These are phyloP conservation scores for Parauchenoglanis ngamensis DNA, from an alignment of 2,797 vertebrate species.

Conservation along the genomic window DNA sequence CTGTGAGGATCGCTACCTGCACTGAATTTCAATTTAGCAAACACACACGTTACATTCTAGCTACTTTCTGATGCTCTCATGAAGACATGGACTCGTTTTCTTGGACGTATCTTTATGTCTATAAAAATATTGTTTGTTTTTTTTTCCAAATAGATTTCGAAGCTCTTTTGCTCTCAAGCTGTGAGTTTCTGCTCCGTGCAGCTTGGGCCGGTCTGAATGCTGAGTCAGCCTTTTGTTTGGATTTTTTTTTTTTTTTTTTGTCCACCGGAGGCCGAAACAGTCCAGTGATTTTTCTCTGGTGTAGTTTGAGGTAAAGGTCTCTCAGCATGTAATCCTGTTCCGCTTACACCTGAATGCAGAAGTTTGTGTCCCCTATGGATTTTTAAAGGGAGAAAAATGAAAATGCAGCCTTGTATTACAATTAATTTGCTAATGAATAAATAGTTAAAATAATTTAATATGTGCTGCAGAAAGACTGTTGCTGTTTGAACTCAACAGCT, in stretches of 20 bases:
- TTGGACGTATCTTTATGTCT: not conserved
- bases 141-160: not conserved
- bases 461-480: no score
- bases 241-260: slow-evolving; percentile 12
- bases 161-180: not conserved
- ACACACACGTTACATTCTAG: not conserved
- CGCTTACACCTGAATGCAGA: not conserved
- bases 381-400: not conserved
- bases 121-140: not conserved
- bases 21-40: not conserved
- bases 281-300: slow-evolving; percentile 15
- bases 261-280: slow-evolving; percentile 33
- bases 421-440: not conserved
- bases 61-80: not conserved
- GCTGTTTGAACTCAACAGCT: no score
- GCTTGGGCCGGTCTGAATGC: slow-evolving; percentile 23
- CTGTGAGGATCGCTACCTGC: not conserved
- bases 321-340: not conserved
- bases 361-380: not conserved
- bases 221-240: slow-evolving; percentile 41
- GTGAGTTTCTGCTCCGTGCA: slow-evolving; percentile 34
- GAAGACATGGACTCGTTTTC: not conserved
- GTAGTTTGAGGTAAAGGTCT: slow-evolving; percentile 19
- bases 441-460: not conserved
- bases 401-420: no score